A percentile compares a stretch with the other conserved stretches of the same genome.
phyloP scores from a whole-genome alignment of 2,797 vertebrate genomes.

The Micromesistius poutassou region DNA sequence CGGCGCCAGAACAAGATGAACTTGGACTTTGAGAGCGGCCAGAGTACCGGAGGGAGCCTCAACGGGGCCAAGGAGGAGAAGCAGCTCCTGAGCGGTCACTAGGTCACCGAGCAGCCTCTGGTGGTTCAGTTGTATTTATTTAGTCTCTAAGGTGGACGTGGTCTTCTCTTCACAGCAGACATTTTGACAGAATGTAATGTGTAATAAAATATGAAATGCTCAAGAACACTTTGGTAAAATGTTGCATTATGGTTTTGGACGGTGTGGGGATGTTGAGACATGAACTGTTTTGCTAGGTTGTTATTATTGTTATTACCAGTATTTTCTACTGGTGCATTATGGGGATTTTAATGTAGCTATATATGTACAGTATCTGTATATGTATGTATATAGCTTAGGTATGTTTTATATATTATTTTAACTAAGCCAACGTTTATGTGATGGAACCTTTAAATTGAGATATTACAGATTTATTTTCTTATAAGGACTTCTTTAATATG shows the following conservation, averaged over 20 bases:
- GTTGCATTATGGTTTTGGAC: not conserved
- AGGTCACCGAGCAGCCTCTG: not conserved
- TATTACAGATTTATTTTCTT: slow-evolving; percentile 28
- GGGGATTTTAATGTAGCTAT: slow-evolving; percentile 38
- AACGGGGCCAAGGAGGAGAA: slow-evolving; percentile 67
- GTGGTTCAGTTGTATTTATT: not conserved
- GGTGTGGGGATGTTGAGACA: not conserved
- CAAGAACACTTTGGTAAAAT: not conserved
- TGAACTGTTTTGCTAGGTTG: slow-evolving; percentile 16
- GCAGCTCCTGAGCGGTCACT: slow-evolving; percentile 38
- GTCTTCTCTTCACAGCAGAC: not conserved
- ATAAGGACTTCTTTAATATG: slow-evolving; percentile 4
- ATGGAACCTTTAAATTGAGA: slow-evolving; percentile 26
- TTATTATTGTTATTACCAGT: slow-evolving; percentile 12
- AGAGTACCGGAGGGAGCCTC: slow-evolving; percentile 53
- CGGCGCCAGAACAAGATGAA: slow-evolving; percentile 57
- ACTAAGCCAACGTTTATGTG: not conserved
- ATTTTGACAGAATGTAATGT: not conserved
- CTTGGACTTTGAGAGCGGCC: slow-evolving; percentile 50
- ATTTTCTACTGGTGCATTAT: slow-evolving; percentile 16
- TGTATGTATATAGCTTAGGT: slow-evolving; percentile 11
- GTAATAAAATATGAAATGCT: not conserved
- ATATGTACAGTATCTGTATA: slow-evolving; percentile 11
- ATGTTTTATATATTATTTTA: not conserved
- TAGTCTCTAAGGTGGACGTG: not conserved